A percentile compares a stretch with the other conserved stretches of the same genome.
phyloP scores from a whole-genome alignment of 37 sponge, comb jelly and placozoan genomes.

The Dysidea cf. avara region DNA sequence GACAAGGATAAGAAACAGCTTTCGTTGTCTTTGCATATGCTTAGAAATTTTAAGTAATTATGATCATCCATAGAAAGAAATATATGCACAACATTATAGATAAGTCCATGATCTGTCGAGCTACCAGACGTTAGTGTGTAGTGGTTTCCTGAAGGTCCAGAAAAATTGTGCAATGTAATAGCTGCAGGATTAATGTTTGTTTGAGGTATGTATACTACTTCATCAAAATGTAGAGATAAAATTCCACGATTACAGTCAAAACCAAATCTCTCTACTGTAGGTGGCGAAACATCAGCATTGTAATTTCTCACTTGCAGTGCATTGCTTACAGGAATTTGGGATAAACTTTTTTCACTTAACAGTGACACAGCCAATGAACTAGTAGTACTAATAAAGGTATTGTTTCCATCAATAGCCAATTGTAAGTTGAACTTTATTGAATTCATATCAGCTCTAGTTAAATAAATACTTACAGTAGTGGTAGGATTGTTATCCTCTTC shows the following conservation, averaged over 20 bases:
- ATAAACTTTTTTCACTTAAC: too few species aligned
- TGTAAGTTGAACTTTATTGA: constrained; percentile 29
- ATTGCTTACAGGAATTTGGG: constrained; percentile 44
- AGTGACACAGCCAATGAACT: constrained; percentile 21
- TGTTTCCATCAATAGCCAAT: constrained; percentile 46
- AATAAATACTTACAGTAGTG: constrained; percentile 48
- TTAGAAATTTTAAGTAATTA: constrained; percentile 69
- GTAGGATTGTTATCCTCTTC: constrained; percentile 31
- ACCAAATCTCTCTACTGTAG: constrained; percentile 43
- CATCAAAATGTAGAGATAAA: constrained; percentile 69
- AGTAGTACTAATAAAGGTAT: constrained; percentile 78
- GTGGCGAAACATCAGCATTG: constrained; percentile 55
- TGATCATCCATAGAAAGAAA: constrained; percentile 53
- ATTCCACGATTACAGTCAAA: constrained; percentile 59
- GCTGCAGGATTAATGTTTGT: constrained; percentile 15
- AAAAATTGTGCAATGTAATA: constrained; percentile 35
- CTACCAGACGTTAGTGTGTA: constrained; percentile 17
- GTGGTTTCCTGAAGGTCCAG: background rate
- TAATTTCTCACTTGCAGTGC: constrained; percentile 36
- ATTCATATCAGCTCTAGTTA: constrained; percentile 50
- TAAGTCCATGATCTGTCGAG: constrained; percentile 30
- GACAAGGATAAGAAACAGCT: constrained; percentile 28
- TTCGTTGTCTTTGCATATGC: constrained; percentile 21
- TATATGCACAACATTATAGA: constrained; percentile 25
- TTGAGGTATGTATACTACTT: constrained; percentile 47